Evolutionary conservation across 2,888 invertebrate genomes (phyloP).

Genomic region (Carterocephalus palaemon): DNA sequence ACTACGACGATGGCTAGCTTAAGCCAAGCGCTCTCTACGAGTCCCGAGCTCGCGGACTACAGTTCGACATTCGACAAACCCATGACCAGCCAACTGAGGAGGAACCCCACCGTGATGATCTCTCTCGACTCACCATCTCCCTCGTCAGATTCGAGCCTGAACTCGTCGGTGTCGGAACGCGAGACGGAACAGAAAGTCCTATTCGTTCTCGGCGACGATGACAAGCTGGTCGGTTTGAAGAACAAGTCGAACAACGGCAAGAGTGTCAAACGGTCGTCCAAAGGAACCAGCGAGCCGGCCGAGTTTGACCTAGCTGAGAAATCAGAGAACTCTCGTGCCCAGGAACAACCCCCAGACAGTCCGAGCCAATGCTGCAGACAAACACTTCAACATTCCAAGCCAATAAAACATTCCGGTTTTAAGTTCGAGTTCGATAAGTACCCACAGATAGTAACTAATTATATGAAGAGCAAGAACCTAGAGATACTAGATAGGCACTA

Average conservation of each 20-base stretch:
- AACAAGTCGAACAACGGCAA: conserved; percentile 68
- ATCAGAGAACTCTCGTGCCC: conserved; percentile 42
- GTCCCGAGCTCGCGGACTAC: conserved; percentile 43
- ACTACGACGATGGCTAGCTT: conserved; percentile 59
- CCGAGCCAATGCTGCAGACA: conserved; percentile 66
- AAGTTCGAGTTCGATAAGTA: conserved; percentile 87
- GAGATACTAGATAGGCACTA: conserved; percentile 80
- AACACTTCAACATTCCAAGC: conserved; percentile 78
- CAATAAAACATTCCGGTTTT: conserved; percentile 83
- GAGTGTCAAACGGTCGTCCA: conserved; percentile 65
- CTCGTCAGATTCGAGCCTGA: conserved; percentile 61
- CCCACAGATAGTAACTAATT: conserved; percentile 85
- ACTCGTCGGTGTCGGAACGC: conserved; percentile 53
- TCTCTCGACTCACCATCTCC: conserved; percentile 53
- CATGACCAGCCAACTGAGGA: conserved; percentile 44
- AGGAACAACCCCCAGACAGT: conserved; percentile 36
- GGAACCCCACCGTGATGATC: conserved; percentile 55
- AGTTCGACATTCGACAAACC: conserved; percentile 41
- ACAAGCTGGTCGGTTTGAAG: conserved; percentile 82
- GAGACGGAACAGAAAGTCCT: conserved; percentile 74
- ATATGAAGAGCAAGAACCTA: conserved; percentile 86
- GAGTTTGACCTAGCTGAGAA: conserved; percentile 37
- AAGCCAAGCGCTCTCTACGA: conserved; percentile 62
- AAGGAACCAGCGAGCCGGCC: conserved; percentile 47
- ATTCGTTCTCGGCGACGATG: conserved; percentile 85